phyloP scores from a whole-genome alignment of 2,113 vertebrate species.

The Amblyopsis rosae region DNA sequence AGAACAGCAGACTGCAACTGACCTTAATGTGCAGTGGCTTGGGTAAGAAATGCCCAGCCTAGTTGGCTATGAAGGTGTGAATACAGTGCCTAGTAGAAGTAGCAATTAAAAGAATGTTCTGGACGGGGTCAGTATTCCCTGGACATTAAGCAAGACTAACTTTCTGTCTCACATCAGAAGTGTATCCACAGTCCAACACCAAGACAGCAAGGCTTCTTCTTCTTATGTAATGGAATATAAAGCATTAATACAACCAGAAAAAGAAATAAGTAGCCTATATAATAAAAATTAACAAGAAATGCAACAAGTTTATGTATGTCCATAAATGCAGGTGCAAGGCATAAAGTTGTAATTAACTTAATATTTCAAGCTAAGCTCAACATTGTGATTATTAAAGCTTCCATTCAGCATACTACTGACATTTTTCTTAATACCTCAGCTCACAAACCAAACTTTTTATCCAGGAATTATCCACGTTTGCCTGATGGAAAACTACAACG shows the following conservation, averaged over 20 bases:
- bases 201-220: conserved; percentile 9
- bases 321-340: no score
- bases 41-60: conserved; percentile 28
- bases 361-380: no score
- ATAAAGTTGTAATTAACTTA: no score
- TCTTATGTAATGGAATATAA: neutral
- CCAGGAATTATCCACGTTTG: no score
- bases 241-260: neutral
- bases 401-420: no score
- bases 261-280: neutral
- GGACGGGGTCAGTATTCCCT: conserved; percentile 9
- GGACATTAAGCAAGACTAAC: conserved; percentile 23
- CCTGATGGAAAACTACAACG: no score
- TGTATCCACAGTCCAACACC: neutral
- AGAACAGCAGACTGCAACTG: conserved; percentile 39
- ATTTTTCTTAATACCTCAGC: no score
- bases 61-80: conserved; percentile 31
- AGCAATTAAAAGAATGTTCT: conserved; percentile 24
- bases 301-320: no score
- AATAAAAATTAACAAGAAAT: neutral
- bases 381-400: no score
- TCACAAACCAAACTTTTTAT: no score
- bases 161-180: neutral
- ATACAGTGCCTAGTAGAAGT: conserved; percentile 11
- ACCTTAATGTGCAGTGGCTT: conserved; percentile 41